A percentile compares a stretch with the other conserved stretches of the same genome.
phyloP scores from a whole-genome alignment of 1,140 invertebrate genomes.

The Sogatella furcifera region DNA sequence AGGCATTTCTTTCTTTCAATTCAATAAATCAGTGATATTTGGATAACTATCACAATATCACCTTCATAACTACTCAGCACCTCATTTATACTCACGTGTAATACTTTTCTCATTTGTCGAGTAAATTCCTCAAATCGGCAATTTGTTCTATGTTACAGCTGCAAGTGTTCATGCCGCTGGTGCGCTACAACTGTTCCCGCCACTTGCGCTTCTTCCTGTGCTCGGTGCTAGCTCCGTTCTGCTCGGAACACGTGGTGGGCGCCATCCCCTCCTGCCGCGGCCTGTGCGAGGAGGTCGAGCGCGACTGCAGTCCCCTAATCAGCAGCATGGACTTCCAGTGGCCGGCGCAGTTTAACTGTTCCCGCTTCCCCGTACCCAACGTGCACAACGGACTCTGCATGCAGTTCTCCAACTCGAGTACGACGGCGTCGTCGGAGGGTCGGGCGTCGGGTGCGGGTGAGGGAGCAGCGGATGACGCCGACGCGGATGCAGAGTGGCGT shows the following conservation, averaged over 20 bases:
- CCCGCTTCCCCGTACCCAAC: constrained; percentile 54
- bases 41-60: too few relatives aligned
- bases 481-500: neutral
- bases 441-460: constrained; percentile 1
- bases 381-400: constrained; percentile 89
- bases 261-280: constrained; percentile 89
- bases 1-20: too few relatives aligned
- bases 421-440: neutral
- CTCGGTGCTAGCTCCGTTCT: constrained; percentile 93
- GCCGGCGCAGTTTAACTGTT: constrained; percentile 82
- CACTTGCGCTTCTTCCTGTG: constrained; percentile 88
- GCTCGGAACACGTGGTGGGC: constrained; percentile 82
- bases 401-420: constrained; percentile 52
- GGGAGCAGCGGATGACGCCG: neutral
- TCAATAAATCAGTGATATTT: too few relatives aligned
- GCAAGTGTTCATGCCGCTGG: constrained; percentile 79
- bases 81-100: too few relatives aligned
- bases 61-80: too few relatives aligned
- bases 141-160: constrained; percentile 39
- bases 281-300: constrained; percentile 76
- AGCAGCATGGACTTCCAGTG: constrained; percentile 83
- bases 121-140: too few relatives aligned
- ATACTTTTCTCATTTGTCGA: too few relatives aligned
- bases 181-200: constrained; percentile 84
- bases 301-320: constrained; percentile 75